Evolutionary conservation across 2,888 invertebrate species (phyloP).

Genomic region (Ptychoptera contaminata): DNA sequence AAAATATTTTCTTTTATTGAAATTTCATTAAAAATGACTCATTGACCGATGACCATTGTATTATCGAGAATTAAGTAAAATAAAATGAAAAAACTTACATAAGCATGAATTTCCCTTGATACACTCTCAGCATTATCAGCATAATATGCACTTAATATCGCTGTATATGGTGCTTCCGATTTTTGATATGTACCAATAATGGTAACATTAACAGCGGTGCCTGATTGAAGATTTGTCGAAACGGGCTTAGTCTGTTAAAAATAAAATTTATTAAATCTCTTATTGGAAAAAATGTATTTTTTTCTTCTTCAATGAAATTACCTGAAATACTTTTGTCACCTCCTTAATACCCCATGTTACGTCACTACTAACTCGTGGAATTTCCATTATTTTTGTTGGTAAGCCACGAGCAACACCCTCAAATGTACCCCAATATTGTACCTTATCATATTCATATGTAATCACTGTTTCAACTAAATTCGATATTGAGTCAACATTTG

Average conservation of each 20-base stretch:
- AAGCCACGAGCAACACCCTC: constrained; percentile 34
- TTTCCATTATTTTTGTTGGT: constrained; percentile 28
- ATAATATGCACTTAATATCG: constrained; percentile 45
- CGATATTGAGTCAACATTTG: constrained; percentile 38
- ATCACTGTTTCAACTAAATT: constrained; percentile 57
- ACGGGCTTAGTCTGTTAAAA: constrained; percentile 27
- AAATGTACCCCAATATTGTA: constrained; percentile 66
- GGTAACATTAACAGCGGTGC: constrained; percentile 69
- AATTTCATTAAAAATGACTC: no score
- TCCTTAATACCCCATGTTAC: constrained; percentile 18
- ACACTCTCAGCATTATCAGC: constrained; percentile 24
- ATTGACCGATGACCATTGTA: no score
- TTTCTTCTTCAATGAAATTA: no score
- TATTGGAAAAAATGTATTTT: no score
- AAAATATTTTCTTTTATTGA: no score
- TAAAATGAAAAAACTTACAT: no score
- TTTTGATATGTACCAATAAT: constrained; percentile 56
- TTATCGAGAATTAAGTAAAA: no score
- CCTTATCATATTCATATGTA: constrained; percentile 51
- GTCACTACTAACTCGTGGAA: constrained; percentile 23
- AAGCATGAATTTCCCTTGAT: constrained; percentile 24
- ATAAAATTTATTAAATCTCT: not conserved
- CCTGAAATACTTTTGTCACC: constrained; percentile 52
- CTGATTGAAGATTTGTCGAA: constrained; percentile 52
- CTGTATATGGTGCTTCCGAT: constrained; percentile 58